Evolutionary conservation across 2,113 vertebrate genomes (phyloP).

Genomic region (Dromiciops gliroides): DNA sequence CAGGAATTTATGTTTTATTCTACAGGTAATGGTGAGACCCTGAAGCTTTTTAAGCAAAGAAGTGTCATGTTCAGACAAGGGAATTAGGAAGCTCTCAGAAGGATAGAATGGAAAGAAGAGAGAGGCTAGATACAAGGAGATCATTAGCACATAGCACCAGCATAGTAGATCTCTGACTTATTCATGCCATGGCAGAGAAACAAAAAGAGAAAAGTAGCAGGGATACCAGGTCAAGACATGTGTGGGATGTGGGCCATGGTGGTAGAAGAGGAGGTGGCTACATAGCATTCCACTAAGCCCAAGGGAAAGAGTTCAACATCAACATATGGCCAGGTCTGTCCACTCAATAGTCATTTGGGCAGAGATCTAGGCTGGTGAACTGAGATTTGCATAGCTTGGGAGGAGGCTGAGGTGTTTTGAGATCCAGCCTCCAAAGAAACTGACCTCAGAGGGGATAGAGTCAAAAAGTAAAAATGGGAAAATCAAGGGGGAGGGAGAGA

Average conservation of each 20-base stretch:
- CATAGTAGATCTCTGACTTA: neutral
- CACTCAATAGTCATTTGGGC: neutral
- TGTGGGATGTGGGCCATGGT: neutral
- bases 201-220: neutral
- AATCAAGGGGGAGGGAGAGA: neutral
- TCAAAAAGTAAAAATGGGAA: neutral
- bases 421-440: neutral
- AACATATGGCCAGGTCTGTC: neutral
- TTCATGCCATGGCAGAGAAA: neutral
- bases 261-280: neutral
- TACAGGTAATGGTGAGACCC: neutral
- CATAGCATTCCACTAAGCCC: neutral
- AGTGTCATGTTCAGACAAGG: neutral
- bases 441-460: neutral
- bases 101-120: neutral
- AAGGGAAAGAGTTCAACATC: neutral
- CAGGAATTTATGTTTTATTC: neutral
- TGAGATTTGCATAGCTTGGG: neutral
- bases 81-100: neutral
- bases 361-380: neutral
- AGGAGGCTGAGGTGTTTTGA: neutral
- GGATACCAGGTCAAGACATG: neutral
- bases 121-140: conserved; percentile 64
- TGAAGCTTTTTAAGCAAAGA: neutral
- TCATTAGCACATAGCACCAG: conserved; percentile 51